These are phyloP conservation scores for Protaetia brevitarsis DNA, from an alignment of 1,140 invertebrate genomes.

Conservation along the genomic window DNA sequence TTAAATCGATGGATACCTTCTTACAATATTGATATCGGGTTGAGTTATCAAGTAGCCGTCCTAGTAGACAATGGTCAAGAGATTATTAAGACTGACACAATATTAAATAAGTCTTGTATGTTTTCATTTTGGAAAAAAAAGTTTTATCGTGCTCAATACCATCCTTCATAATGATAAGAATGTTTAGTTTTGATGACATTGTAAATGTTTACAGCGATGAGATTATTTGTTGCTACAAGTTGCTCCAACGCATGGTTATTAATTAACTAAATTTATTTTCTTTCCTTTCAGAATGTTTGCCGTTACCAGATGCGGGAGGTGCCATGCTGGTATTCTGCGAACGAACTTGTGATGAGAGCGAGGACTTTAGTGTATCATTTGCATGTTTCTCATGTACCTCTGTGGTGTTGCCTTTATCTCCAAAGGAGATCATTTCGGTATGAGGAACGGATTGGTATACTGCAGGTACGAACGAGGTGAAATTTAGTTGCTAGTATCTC, in stretches of 20 bases:
- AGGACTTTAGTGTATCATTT: conserved; percentile 86
- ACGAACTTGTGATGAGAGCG: conserved; percentile 89
- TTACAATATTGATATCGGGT: neutral
- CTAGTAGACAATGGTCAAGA: neutral
- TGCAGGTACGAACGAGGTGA: conserved; percentile 58
- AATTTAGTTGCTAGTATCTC: too few relatives aligned
- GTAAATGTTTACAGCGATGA: too few relatives aligned
- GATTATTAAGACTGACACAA: neutral
- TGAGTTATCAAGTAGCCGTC: conserved; percentile 1
- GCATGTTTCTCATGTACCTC: conserved; percentile 87
- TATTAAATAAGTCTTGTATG: too few relatives aligned
- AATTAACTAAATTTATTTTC: neutral
- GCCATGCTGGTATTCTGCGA: conserved; percentile 81
- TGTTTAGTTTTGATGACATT: too few relatives aligned
- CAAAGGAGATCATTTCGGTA: conserved; percentile 87
- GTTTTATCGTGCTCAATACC: too few relatives aligned
- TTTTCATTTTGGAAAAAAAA: too few relatives aligned
- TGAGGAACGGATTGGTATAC: conserved; percentile 74
- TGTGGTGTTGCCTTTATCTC: conserved; percentile 75
- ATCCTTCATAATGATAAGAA: too few relatives aligned
- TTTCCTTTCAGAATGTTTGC: conserved; percentile 67
- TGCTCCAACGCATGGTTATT: neutral
- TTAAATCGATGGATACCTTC: conserved; percentile 13
- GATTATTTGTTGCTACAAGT: too few relatives aligned
- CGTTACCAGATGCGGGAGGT: conserved; percentile 79